These are phyloP conservation scores for Apolygus lucorum DNA, from an alignment of 1,140 invertebrate species.

Conservation along the genomic window DNA sequence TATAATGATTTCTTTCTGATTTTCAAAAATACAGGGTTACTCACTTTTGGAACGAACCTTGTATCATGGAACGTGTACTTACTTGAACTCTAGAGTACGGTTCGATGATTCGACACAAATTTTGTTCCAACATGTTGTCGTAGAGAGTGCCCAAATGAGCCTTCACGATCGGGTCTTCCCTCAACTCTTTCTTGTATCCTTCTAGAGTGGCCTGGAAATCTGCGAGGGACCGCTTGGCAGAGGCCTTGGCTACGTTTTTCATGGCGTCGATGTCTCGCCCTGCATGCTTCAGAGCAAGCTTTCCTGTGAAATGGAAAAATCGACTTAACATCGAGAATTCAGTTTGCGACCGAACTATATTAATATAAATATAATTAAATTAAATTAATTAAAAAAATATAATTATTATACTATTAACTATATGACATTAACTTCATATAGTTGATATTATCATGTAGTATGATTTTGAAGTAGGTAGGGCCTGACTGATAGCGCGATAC, in stretches of 20 bases:
- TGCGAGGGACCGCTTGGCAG: slow-evolving; percentile 89
- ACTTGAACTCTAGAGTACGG: slow-evolving; percentile 92
- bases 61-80: not conserved
- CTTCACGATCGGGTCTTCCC: slow-evolving; percentile 92
- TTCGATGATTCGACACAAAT: slow-evolving; percentile 96
- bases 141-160: slow-evolving; percentile 94
- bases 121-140: slow-evolving; percentile 98
- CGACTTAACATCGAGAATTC: no score
- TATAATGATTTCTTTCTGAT: no score
- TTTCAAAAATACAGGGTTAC: no score
- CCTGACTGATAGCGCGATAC: no score
- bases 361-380: no score
- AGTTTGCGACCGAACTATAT: no score
- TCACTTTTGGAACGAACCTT: no score
- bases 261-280: slow-evolving; percentile 95
- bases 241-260: slow-evolving; percentile 91
- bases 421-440: no score
- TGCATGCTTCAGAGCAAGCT: slow-evolving; percentile 92
- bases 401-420: no score
- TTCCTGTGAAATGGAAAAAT: slow-evolving; percentile 41
- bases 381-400: no score
- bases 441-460: no score
- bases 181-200: slow-evolving; percentile 79
- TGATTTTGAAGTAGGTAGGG: no score
- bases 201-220: slow-evolving; percentile 87